Conservation (phyloP, 2,888 invertebrate genomes). For the Drosophila tripunctata region DNA sequence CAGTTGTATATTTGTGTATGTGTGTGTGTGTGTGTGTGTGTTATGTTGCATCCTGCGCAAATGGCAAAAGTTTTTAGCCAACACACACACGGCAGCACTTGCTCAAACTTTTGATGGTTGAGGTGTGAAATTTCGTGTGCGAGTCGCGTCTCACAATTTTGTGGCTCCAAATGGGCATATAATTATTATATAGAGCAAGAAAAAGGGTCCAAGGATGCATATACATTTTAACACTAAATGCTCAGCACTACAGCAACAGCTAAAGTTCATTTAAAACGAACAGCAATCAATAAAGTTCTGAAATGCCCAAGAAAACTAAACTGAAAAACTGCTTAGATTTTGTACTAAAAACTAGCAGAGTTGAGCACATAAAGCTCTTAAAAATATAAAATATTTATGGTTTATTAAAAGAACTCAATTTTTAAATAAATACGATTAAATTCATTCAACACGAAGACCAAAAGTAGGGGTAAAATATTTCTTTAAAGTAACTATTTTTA, state of each 20-base stretch:
- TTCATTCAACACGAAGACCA: too few relatives aligned
- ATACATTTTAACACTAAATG: constrained; percentile 3
- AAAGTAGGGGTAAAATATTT: too few relatives aligned
- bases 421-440: too few relatives aligned
- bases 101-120: constrained; percentile 56
- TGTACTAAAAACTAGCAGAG: too few relatives aligned
- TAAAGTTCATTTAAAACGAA: constrained; percentile 6
- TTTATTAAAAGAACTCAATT: too few relatives aligned
- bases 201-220: constrained; percentile 10
- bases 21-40: constrained; percentile 13
- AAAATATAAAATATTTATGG: too few relatives aligned
- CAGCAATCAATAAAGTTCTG: constrained; percentile 2
- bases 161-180: constrained; percentile 62
- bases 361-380: too few relatives aligned
- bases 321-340: too few relatives aligned
- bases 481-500: too few relatives aligned
- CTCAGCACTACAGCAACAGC: background rate
- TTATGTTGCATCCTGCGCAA: constrained; percentile 54
- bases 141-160: constrained; percentile 50
- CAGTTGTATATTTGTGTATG: background rate
- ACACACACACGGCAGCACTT: constrained; percentile 59
- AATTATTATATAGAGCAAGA: constrained; percentile 53
- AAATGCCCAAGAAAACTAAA: too few relatives aligned
- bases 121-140: constrained; percentile 69
- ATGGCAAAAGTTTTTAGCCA: constrained; percentile 54